Base-by-base conservation (phyloP, 2,113 vertebrate genomes). In the Cromileptes altivelis region DNA sequence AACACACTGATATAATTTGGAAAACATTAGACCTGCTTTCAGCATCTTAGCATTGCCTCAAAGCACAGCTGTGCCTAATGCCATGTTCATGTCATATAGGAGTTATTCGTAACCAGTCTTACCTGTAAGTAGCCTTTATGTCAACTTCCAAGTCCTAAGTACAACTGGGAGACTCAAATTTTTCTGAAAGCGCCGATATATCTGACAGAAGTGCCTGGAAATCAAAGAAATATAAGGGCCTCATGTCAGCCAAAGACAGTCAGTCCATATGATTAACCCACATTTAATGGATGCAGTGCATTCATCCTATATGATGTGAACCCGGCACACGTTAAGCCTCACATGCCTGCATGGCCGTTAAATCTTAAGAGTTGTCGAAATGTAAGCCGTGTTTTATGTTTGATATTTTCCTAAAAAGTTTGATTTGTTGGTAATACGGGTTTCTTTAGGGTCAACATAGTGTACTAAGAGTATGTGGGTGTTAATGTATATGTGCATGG, bases 381-480 rank as follows among this genome's bases (percentile, higher is more conserved):
- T 17, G 9, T 12, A 27, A 45, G 12, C 23, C 17, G 23, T 57
- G 30, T 52, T 65, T 42, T 4, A 25, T 61, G 21, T 56, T 37
- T 45, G 11, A 33, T 37, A 25, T 27, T 23, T 53, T 55, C 14
- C 10, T 30, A 1, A n/a, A 53, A 49, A 19, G 12, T 53, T n/a
- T 11, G 23, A 56, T 33, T 37, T 53, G 19, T 15, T 68, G 27
- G n/a, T 56, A 18, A 72, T 49, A 74, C 37, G 33, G 21, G 12
- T 45, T 50, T 70, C 1, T 47, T 64, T 80, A 33, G 64, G 57
- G 15, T 75, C n/a, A 72, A 7, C 12, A 33, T 8, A 3, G 17
- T 58, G 4, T 15, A 23, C 33, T 37, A 3, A 79, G 50, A 52
- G 17, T 45, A 56, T 18, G 61, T 81, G 64, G 72, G 80, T 64